Percentiles rank a stretch among this genome's conserved stretches.
These are phyloP conservation scores for Wiebesia pumilae DNA, from an alignment of 1,140 invertebrate species.

Conservation along the genomic window DNA sequence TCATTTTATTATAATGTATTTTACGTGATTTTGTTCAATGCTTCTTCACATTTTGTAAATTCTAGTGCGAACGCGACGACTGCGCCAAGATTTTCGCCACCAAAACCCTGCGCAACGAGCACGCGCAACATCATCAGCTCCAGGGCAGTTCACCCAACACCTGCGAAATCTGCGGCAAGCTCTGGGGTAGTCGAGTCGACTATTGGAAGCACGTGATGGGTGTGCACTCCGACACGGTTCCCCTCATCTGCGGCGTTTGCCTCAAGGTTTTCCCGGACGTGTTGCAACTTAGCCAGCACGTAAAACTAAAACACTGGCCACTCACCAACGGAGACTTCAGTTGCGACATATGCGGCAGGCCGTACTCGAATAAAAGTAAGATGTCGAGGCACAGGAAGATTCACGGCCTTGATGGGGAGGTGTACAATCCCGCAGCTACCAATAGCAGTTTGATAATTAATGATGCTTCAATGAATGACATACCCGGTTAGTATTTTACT, in stretches of 20 bases:
- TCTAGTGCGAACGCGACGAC: slow-evolving; percentile 69
- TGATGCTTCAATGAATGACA: slow-evolving; percentile 36
- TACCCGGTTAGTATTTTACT: slow-evolving; percentile 9
- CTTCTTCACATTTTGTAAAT: background rate
- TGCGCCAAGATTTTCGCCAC: slow-evolving; percentile 77
- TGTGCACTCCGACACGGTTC: slow-evolving; percentile 75
- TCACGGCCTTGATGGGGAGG: slow-evolving; percentile 67
- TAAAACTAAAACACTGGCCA: slow-evolving; percentile 74
- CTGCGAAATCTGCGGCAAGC: slow-evolving; percentile 75
- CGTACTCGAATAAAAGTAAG: slow-evolving; percentile 77
- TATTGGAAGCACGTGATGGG: slow-evolving; percentile 78
- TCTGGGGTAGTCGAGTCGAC: slow-evolving; percentile 77
- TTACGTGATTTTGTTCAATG: background rate
- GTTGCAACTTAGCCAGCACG: slow-evolving; percentile 71
- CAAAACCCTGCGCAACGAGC: slow-evolving; percentile 72
- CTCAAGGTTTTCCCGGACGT: slow-evolving; percentile 76
- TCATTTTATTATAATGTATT: background rate
- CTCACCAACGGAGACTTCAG: slow-evolving; percentile 75
- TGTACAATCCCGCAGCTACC: slow-evolving; percentile 23
- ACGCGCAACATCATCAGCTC: slow-evolving; percentile 72
- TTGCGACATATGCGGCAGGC: slow-evolving; percentile 76
- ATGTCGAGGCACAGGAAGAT: slow-evolving; percentile 76
- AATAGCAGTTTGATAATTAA: slow-evolving; percentile 46
- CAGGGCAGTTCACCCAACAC: slow-evolving; percentile 74
- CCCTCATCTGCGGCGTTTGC: slow-evolving; percentile 77